These are phyloP conservation scores for Prenolepis imparis DNA, from an alignment of 2,888 invertebrate genomes.

Conservation along the genomic window DNA sequence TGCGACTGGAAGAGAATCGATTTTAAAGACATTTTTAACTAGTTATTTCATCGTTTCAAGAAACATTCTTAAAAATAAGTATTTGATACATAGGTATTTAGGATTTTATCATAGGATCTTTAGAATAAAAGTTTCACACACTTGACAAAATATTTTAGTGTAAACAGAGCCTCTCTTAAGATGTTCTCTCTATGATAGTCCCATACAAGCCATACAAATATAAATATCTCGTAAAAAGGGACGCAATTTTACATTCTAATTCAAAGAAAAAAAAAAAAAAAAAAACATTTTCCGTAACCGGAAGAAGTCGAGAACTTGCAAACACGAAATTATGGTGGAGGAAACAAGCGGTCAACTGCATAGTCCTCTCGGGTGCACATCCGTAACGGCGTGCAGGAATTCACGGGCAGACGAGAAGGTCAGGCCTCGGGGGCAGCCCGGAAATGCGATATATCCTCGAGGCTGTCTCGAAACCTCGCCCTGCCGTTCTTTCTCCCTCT, in stretches of 20 bases:
- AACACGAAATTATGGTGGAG: constrained; percentile 26
- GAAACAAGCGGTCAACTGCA: constrained; percentile 27
- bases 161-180: not conserved
- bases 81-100: not conserved
- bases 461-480: constrained; percentile 68
- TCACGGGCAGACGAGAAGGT: constrained; percentile 71
- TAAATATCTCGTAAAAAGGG: not conserved
- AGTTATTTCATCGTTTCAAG: not conserved
- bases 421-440: constrained; percentile 76
- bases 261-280: constrained; percentile 6
- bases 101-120: not conserved
- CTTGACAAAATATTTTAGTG: not conserved
- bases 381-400: constrained; percentile 77
- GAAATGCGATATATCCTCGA: constrained; percentile 78
- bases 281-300: constrained; percentile 28
- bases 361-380: constrained; percentile 66
- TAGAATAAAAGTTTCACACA: not conserved
- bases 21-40: not conserved
- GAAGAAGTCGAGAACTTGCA: constrained; percentile 47
- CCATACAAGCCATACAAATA: not conserved
- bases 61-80: not conserved
- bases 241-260: constrained; percentile 34
- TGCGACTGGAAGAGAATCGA: not conserved
- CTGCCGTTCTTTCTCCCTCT: constrained; percentile 52
- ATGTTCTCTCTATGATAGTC: not conserved